Evolutionary conservation across 64 coral and sea anemone species (phyloP).

Genomic region (Dendronephthya gigantea): DNA sequence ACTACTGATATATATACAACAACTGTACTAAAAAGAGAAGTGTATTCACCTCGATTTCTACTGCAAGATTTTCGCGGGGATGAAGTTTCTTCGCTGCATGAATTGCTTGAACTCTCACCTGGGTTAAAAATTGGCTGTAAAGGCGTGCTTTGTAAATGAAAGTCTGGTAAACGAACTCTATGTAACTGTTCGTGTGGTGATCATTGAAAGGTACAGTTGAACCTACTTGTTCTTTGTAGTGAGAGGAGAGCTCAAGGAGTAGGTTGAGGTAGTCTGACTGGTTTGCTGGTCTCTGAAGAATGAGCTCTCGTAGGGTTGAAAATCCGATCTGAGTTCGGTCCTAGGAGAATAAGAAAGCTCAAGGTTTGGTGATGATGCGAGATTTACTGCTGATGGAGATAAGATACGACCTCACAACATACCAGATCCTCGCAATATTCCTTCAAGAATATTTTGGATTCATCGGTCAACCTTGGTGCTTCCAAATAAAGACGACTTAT

Average conservation of each 20-base stretch:
- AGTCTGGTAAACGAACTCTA: neutral
- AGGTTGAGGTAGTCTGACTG: slow-evolving; percentile 61
- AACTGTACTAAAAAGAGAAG: neutral
- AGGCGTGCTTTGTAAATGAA: neutral
- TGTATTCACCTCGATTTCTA: slow-evolving; percentile 74
- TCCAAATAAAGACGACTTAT: slow-evolving; percentile 75
- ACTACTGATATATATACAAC: too few species aligned
- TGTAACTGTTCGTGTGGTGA: neutral
- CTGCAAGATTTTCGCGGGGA: slow-evolving; percentile 48
- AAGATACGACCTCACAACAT: neutral
- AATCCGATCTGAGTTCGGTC: slow-evolving; percentile 89
- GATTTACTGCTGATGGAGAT: neutral
- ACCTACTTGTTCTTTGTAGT: slow-evolving; percentile 79
- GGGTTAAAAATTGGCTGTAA: neutral
- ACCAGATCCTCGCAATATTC: slow-evolving; percentile 85
- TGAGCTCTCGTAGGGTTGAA: slow-evolving; percentile 74
- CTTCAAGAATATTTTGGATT: slow-evolving; percentile 51
- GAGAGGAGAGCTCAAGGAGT: slow-evolving; percentile 59
- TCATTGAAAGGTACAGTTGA: neutral
- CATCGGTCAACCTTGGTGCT: slow-evolving; percentile 55
- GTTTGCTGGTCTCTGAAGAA: slow-evolving; percentile 74
- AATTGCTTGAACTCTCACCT: slow-evolving; percentile 64
- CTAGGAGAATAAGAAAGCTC: slow-evolving; percentile 19
- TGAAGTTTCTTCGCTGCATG: slow-evolving; percentile 90
- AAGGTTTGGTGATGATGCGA: neutral